These are phyloP conservation scores for Halyomorpha halys DNA, from an alignment of 1,140 invertebrate genomes.

Conservation along the genomic window DNA sequence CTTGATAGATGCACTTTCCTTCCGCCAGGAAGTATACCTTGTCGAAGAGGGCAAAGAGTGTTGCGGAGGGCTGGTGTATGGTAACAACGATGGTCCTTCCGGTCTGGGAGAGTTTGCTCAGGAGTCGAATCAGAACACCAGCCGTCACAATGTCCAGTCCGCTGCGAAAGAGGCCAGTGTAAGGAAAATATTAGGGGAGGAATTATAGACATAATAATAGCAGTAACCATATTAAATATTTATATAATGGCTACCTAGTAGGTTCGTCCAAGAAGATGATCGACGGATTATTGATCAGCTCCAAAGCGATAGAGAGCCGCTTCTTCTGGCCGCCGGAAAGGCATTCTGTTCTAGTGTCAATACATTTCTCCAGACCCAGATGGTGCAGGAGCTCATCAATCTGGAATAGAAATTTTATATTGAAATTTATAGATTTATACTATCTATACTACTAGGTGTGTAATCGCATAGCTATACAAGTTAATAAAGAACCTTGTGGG, in stretches of 20 bases:
- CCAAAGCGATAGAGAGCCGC: slow-evolving; percentile 79
- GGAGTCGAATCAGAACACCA: slow-evolving; percentile 57
- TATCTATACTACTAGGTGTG: too few relatives aligned
- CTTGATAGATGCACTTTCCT: slow-evolving; percentile 66
- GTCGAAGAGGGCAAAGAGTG: slow-evolving; percentile 63
- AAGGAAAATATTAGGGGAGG: too few relatives aligned
- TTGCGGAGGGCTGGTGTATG: slow-evolving; percentile 80
- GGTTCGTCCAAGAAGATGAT: slow-evolving; percentile 75
- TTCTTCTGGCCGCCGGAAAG: slow-evolving; percentile 89
- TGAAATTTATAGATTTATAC: too few relatives aligned
- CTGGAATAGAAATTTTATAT: slow-evolving; percentile 41
- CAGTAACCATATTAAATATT: too few relatives aligned
- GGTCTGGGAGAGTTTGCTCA: slow-evolving; percentile 63
- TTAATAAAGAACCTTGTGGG: too few relatives aligned
- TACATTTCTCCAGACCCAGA: slow-evolving; percentile 48
- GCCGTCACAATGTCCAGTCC: slow-evolving; percentile 68
- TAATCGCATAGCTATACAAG: too few relatives aligned
- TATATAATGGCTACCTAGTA: slow-evolving; percentile 58
- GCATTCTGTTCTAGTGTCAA: slow-evolving; percentile 55
- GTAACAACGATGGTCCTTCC: slow-evolving; percentile 83
- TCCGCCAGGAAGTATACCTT: slow-evolving; percentile 61
- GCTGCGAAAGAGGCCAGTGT: slow-evolving; percentile 37
- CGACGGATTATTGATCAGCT: slow-evolving; percentile 88
- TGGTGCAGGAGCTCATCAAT: slow-evolving; percentile 58
- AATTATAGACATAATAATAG: too few relatives aligned